Evolutionary conservation across 2,888 invertebrate species (phyloP), one percentile per base, ranked within the genome.

Genomic region (Folsomia manolachei): DNA sequence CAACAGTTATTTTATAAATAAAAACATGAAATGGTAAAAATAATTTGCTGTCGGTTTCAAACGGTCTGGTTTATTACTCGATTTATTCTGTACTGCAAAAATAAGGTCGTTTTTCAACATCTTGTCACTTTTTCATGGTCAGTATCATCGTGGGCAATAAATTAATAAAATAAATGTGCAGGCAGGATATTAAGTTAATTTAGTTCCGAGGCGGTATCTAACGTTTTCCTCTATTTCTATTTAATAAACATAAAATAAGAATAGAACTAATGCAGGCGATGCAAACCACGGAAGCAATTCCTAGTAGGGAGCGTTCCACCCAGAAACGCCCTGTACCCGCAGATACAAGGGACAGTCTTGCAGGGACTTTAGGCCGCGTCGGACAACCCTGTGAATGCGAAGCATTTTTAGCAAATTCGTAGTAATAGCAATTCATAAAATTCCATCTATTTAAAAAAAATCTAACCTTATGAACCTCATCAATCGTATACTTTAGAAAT

Each of bases 261-360:
- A 80, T 79, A 23, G 79, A 77, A 52, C 75, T 75, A 63, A 80
- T 78, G 11, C 78, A 78, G 9, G 79, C 79, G n/a, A 80, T 79
- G 65, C 75, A 77, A 2, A 79, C 78, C 11, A 80, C 79, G 18
- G 77, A 72, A 0, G 80, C 80, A 21, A 80, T 80, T 39, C 79
- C 80, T 24, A 80, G 72, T 27, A 80, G 71, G 53, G 76, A 76
- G 19, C 79, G 69, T 56, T 80, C 80, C 21, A 80, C 79, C 79
- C 79, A 80, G 65, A 80, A 80, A 60, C 80, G 21, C 14, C 76
- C 77, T 1, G 75, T 76, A 14, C 75, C 71, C 39, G 74, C 77
- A 11, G 76, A 74, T 1, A 25, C 27, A 1, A 77, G 52, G n/a
- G 71, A 72, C 19, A 79, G 61, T 68, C 79, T 69, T 2, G 77